Evolutionary conservation across 2,797 vertebrate species (phyloP).

Genomic region (Chelon auratus): DNA sequence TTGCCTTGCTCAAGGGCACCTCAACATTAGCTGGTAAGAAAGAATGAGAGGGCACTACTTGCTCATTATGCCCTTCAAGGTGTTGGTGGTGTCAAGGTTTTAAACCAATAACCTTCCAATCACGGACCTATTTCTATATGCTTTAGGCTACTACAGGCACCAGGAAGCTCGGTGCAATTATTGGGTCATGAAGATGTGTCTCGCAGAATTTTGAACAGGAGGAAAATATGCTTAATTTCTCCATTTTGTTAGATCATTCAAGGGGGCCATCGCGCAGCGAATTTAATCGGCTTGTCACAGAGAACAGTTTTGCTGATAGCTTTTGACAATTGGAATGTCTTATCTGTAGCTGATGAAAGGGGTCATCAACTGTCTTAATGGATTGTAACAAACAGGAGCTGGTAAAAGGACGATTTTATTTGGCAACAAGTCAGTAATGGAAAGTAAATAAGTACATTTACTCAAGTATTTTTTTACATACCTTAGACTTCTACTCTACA

Average conservation of each 20-base stretch:
- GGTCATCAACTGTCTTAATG: constrained; percentile 63
- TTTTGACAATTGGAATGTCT: constrained; percentile 59
- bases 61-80: constrained; percentile 48
- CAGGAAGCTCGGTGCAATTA: constrained; percentile 61
- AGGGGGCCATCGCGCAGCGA: constrained; percentile 47
- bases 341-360: constrained; percentile 55
- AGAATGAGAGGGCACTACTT: constrained; percentile 20
- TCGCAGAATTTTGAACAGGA: constrained; percentile 47
- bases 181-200: constrained; percentile 63
- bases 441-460: constrained; percentile 1
- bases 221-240: constrained; percentile 62
- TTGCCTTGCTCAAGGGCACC: constrained; percentile 71
- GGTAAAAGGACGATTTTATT: constrained; percentile 35
- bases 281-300: constrained; percentile 63
- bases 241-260: constrained; percentile 61
- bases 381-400: constrained; percentile 52
- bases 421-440: constrained; percentile 48
- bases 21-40: constrained; percentile 47
- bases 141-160: constrained; percentile 52
- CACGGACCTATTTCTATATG: constrained; percentile 49
- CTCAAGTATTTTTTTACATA: background rate
- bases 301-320: constrained; percentile 52
- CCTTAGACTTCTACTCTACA: no score
- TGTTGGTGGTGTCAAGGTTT: constrained; percentile 52
- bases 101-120: constrained; percentile 73